Evolutionary conservation across 2,113 vertebrate genomes (phyloP), one percentile per base, ranked within the genome.

Genomic region (Aviceda subcristata): DNA sequence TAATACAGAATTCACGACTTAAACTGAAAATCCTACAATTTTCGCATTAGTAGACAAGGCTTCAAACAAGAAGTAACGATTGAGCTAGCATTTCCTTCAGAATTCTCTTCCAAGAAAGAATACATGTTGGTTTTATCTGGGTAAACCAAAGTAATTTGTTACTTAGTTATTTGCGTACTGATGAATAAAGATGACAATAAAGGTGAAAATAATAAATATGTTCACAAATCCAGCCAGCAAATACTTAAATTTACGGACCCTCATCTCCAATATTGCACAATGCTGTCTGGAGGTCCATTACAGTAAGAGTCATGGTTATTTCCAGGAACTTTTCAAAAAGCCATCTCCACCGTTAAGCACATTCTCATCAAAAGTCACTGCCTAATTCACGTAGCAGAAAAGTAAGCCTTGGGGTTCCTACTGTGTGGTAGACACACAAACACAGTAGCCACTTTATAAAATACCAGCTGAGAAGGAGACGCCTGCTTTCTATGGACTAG

Each of bases 61-160:
- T 91, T 82, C 67, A 80, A 96, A 86, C 23, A 77, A 74, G 71
- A 86, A 92, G 81, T 63, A 89, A 78, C 88, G 34, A 80, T 0
- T 69, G 32, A 94, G 39, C 77, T 24, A 89, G 18, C 4, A 79
- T 72, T 88, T 94, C 14, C 73, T 80, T n/a, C 41, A 88, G 80
- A 56, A 95, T 17, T 91, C 50, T 77, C 32, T 67, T 85, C 84
- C 76, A 91, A 78, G 71, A 97, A 88, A 80, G 71, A 97, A 86
- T 7, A 16, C 0, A 0, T 6, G 24, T 22, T 82, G 48, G 23
- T 51, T 90, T 90, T 68, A 34, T 30, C 30, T 38, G n/a, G 53
- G 39, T 56, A 85, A 78, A 75, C 15, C n/a, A 75, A 18, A 92
- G 43, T 32, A 76, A 72, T 51, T 55, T 67, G 15, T 63, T 50